Base-by-base conservation (phyloP, 2,797 vertebrate genomes). In the Pseudopleuronectes americanus region DNA sequence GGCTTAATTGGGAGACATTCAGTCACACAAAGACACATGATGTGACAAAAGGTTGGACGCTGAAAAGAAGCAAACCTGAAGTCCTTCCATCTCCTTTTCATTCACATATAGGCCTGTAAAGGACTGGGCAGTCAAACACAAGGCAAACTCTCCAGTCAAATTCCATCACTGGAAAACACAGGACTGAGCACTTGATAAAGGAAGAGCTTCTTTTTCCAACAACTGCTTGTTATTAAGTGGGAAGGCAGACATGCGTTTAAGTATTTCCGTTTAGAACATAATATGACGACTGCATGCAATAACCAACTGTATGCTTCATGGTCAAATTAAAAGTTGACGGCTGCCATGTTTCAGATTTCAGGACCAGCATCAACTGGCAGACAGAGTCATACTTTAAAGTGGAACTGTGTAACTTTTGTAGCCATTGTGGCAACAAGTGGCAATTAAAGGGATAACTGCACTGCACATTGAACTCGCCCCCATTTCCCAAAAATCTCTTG, bases 1-100 rank as follows among this genome's bases (percentile, higher is more conserved):
- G 84, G 74, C 84, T 92, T 95, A 94, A 95, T 94, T 90, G 92
- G 91, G 83, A 89, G 83, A 90, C 82, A 74, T 90, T 88, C 80
- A 82, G 64, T 57, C 71, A 63, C 87, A 91, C 87, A 91, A 86
- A 87, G 77, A 84, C 77, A 86, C 87, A 88, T 87, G 87, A 92
- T 85, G 84, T 83, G 84, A 93, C 91, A 93, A 92, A 91, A 91
- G 89, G 84, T 56, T 84, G 81, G 84, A 81, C 8, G 74, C 43
- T 91, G 91, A 92, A 92, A 90, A 84, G 87, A 84, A 57, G 84
- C 69, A 84, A 88, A 90, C 73, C 84, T 89, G 72, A 89, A 92
- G 89, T 90, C 86, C 75, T 86, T 90, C 85, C 84, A 87, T 75
- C 80, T 80, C 64, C 87, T 76, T 89, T 91, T 90, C 88, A 90